A percentile compares a stretch with the other conserved stretches of the same genome.
Evolutionary conservation across 2,888 invertebrate species (phyloP).

Genomic region (Alviniconcha strummeri): DNA sequence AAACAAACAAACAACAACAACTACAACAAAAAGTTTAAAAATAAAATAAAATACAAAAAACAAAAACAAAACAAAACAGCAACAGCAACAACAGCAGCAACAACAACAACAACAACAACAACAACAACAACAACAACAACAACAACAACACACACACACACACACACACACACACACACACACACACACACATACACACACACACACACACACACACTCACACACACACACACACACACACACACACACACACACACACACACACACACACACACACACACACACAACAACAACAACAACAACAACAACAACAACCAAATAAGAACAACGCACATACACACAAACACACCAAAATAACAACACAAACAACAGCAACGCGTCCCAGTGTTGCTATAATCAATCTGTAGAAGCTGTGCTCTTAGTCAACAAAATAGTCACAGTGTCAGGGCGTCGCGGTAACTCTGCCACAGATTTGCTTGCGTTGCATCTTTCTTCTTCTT

Average conservation of each 20-base stretch:
- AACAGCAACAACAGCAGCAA: not conserved
- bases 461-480: not conserved
- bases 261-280: constrained; percentile 21
- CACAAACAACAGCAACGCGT: not conserved
- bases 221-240: constrained; percentile 21
- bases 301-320: not conserved
- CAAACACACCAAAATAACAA: not conserved
- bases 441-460: not conserved
- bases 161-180: constrained; percentile 9
- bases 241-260: constrained; percentile 15
- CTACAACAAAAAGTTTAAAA: not conserved
- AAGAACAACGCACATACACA: not conserved
- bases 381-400: not conserved
- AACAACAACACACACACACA: not conserved
- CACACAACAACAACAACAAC: not conserved
- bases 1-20: not conserved
- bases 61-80: not conserved
- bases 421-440: not conserved
- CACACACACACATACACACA: constrained; percentile 16
- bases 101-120: not conserved
- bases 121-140: not conserved
- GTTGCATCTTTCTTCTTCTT: not conserved
- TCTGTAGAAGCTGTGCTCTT: not conserved
- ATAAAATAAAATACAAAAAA: not conserved
- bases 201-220: constrained; percentile 7